Evolutionary conservation across 1,140 invertebrate species (phyloP).

Genomic region (Bombus soroeensis): DNA sequence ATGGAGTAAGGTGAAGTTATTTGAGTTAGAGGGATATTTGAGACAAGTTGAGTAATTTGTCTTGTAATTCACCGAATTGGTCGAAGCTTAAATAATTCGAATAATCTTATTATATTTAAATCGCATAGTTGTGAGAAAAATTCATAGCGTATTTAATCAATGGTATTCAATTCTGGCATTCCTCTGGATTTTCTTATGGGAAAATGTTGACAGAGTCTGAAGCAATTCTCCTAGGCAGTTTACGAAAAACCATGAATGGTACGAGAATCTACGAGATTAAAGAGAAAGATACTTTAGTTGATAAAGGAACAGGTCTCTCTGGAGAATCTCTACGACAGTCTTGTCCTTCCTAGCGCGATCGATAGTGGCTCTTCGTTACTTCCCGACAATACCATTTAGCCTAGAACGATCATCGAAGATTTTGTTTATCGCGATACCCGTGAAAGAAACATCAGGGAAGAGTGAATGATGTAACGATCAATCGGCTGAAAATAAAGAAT

Average conservation of each 20-base stretch:
- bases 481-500: not conserved
- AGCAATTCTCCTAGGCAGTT: not conserved
- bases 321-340: slow-evolving; percentile 34
- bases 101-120: no score
- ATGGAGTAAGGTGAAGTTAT: no score
- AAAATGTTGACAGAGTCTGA: not conserved
- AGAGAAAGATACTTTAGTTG: not conserved
- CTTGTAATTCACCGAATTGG: no score
- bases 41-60: no score
- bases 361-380: slow-evolving; percentile 63
- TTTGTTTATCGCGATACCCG: slow-evolving; percentile 55
- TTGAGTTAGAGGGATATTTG: no score
- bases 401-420: slow-evolving; percentile 58
- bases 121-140: no score
- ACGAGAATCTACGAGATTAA: not conserved
- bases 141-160: no score
- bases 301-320: slow-evolving; percentile 24
- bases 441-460: slow-evolving; percentile 35
- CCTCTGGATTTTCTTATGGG: not conserved
- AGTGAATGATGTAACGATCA: not conserved
- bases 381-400: slow-evolving; percentile 58
- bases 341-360: slow-evolving; percentile 48
- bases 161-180: not conserved
- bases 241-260: not conserved
- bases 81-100: no score